Evolutionary conservation across 2,888 invertebrate genomes (phyloP).

Genomic region (Melieria picta): DNA sequence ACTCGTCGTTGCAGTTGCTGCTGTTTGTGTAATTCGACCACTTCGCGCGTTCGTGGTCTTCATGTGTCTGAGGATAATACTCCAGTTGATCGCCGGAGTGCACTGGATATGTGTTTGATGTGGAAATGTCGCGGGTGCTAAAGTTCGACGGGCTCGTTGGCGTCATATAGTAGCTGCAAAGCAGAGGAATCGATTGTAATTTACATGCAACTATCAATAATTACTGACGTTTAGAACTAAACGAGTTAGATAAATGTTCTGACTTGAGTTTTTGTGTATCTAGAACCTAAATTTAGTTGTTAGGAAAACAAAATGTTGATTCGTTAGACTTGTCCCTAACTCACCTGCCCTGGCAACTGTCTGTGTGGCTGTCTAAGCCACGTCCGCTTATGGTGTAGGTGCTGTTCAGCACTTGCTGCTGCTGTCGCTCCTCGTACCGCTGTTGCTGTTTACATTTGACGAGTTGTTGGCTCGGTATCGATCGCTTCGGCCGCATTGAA

Average conservation of each 20-base stretch:
- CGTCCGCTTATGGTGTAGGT: constrained; percentile 51
- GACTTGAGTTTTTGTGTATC: too few species aligned
- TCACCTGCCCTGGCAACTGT: constrained; percentile 45
- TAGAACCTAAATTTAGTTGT: too few species aligned
- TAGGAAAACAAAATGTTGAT: too few species aligned
- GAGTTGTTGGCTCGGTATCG: constrained; percentile 47
- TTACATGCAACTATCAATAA: too few species aligned
- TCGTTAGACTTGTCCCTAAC: not conserved
- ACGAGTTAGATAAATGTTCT: too few species aligned
- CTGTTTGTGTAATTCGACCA: constrained; percentile 72
- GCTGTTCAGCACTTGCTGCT: constrained; percentile 43
- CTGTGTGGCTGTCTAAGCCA: constrained; percentile 39
- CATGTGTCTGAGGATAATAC: constrained; percentile 62
- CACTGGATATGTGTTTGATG: constrained; percentile 63
- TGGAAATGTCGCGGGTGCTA: constrained; percentile 63
- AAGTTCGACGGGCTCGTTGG: constrained; percentile 50
- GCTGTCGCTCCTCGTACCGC: constrained; percentile 28
- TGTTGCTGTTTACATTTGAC: constrained; percentile 31
- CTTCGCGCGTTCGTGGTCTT: constrained; percentile 76
- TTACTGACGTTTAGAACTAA: too few species aligned
- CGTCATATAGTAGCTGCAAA: constrained; percentile 54
- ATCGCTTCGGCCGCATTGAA: constrained; percentile 47
- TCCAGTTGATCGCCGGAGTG: constrained; percentile 56
- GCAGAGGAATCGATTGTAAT: constrained; percentile 4
- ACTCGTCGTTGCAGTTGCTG: constrained; percentile 31